Base-by-base conservation (phyloP, 2,888 invertebrate species). In the Diarsia rubi region DNA sequence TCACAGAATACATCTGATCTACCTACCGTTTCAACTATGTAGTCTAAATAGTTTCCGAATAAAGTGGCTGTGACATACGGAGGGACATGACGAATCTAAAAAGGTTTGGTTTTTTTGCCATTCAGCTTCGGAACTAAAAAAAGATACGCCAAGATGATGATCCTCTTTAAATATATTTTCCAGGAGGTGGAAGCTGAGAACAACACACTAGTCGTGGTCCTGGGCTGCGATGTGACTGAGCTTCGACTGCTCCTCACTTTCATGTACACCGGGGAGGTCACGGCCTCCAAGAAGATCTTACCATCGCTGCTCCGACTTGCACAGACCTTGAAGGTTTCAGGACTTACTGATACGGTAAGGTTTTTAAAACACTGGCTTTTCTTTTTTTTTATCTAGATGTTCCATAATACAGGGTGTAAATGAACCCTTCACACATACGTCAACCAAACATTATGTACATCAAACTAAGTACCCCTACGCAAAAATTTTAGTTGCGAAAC, bases 201-300 rank as follows among this genome's bases (percentile, higher is more conserved):
- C 92, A 98, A 98, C 94, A 98, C 98, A 0, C 97, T 98, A 60
- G 97, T 98, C 60, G 97, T 98, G 74, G 97, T 98, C 67, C 97
- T 98, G 75, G 97, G 98, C 81, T 98, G 98, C 87, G 97, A 97
- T 77, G 97, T 97, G 81, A 96, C 97, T n/a, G 98, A 98, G 91
- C 95, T 98, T 75, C 97, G 97, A 71, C 97, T 98, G 19, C 97
- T 98, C 77, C 97, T 98, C 54, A 98, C 98, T 6, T 98, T 98
- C 93, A 98, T 98, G 98, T 98, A 98, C 94, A 98, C 98, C 66
- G 98, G 98, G 4, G 98, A 98, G 93, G 98, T 98, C 89, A 98
- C 98, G 79, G 98, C 98, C 47, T 98, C 98, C 81, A 98, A 98
- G 93, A 97, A 97, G 88, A 97, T 98, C 91, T 97, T 98, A 85